These are phyloP conservation scores for Melanophora roralis DNA, from an alignment of 2,888 invertebrate genomes.

Conservation along the genomic window DNA sequence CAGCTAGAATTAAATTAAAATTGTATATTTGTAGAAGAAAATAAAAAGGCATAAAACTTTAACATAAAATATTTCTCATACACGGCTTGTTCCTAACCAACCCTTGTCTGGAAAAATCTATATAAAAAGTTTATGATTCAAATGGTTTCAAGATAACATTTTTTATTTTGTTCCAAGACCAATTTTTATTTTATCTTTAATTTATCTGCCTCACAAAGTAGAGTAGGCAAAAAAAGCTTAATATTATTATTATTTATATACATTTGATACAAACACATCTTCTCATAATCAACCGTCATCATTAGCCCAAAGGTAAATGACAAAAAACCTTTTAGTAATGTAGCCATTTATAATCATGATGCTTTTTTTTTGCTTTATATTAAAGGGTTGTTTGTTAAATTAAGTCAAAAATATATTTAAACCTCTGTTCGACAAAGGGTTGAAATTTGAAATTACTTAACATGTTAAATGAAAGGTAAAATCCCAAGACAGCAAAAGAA, in stretches of 20 bases:
- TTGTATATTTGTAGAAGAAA: too few species aligned
- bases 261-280: background rate
- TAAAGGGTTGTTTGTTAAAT: background rate
- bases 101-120: too few species aligned
- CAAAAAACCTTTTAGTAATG: background rate
- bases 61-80: too few species aligned
- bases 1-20: too few species aligned
- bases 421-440: background rate
- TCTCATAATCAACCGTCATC: background rate
- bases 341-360: background rate
- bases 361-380: background rate
- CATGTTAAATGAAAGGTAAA: constrained; percentile 22
- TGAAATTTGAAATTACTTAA: background rate
- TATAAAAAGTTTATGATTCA: too few species aligned
- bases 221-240: background rate
- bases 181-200: background rate
- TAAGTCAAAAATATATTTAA: background rate
- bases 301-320: constrained; percentile 7
- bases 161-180: background rate
- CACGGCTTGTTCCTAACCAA: too few species aligned
- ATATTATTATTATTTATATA: too few species aligned
- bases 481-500: background rate
- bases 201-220: background rate
- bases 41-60: too few species aligned
- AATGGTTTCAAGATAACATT: too few species aligned